Conservation (phyloP, 2,797 vertebrate genomes). For the Darevskia mixta region DNA sequence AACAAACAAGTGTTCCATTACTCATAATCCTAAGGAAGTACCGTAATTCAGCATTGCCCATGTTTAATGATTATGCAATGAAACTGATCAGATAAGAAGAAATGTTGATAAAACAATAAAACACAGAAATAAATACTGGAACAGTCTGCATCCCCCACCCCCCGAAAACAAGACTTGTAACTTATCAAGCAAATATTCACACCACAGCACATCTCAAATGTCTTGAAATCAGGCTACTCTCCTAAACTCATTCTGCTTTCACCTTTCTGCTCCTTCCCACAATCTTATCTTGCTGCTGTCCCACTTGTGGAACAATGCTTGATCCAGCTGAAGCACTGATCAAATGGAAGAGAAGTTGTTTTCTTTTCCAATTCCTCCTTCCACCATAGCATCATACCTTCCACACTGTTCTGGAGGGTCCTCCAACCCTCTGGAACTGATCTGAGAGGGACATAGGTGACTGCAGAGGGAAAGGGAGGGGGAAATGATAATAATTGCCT, state of each 20-base stretch:
- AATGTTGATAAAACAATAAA: background rate
- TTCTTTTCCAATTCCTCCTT: background rate
- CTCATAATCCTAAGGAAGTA: background rate
- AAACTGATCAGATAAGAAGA: background rate
- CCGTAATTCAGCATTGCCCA: fast-evolving
- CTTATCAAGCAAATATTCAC: background rate
- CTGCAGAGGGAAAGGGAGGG: too few species aligned
- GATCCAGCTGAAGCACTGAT: background rate
- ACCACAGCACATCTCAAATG: background rate
- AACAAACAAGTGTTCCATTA: conserved; percentile 38
- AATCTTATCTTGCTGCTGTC: background rate
- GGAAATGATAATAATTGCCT: too few species aligned
- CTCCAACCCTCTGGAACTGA: background rate
- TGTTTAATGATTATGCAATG: background rate
- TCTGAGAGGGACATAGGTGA: too few species aligned
- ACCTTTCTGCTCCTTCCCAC: too few species aligned
- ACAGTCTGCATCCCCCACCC: background rate
- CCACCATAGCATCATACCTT: background rate
- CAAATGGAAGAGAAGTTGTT: background rate
- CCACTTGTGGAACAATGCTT: background rate
- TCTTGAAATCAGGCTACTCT: background rate
- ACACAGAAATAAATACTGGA: background rate
- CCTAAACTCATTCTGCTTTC: background rate
- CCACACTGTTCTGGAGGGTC: too few species aligned
- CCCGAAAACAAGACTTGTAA: background rate